Percentiles rank a stretch among this genome's conserved stretches.
phyloP scores from a whole-genome alignment of 2,888 invertebrate species.

The Punctoribates punctum region DNA sequence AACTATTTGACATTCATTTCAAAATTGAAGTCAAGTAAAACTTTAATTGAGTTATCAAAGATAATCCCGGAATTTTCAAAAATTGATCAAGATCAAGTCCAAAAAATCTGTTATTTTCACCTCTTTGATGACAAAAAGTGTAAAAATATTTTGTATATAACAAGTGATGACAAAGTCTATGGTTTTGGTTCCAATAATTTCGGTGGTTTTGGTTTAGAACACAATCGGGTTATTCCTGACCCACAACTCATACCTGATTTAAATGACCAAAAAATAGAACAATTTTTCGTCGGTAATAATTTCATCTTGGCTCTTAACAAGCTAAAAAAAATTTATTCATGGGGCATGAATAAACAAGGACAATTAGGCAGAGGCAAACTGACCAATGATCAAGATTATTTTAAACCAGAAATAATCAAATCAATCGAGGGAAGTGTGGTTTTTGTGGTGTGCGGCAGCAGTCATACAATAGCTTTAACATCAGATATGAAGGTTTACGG shows the following conservation, averaged over 20 bases:
- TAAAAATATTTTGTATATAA: background rate
- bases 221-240: background rate
- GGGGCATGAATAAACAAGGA: background rate
- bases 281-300: background rate
- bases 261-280: background rate
- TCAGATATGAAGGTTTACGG: background rate
- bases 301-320: background rate
- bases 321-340: background rate
- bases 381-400: background rate
- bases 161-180: background rate
- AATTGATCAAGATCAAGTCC: too few species aligned
- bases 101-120: too few species aligned
- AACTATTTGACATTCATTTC: too few species aligned
- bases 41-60: too few species aligned
- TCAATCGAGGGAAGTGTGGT: background rate
- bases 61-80: too few species aligned
- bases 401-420: background rate
- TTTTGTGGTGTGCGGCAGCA: background rate
- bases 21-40: too few species aligned
- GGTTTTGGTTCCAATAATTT: background rate
- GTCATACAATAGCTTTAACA: background rate
- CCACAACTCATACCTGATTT: background rate
- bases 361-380: background rate
- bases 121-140: background rate
- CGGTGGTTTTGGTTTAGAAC: background rate